Percentiles rank a stretch among this genome's conserved stretches.
Conservation (phyloP, 2,113 vertebrate species). For the Orthonyx spaldingii region DNA sequence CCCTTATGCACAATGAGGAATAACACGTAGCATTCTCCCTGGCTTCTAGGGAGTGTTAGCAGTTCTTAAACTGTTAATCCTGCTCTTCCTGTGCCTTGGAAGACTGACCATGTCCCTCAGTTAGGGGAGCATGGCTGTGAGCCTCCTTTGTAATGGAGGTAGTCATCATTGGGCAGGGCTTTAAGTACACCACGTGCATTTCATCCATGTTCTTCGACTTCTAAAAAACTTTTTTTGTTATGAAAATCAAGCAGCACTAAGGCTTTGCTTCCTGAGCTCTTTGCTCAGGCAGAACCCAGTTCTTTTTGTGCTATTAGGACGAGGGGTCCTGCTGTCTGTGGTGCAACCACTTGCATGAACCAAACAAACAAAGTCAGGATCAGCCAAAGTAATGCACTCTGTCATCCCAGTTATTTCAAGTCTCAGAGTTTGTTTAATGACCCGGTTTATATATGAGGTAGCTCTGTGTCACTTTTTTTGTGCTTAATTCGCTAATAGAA, state of each 20-base stretch:
- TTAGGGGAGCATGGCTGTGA: neutral
- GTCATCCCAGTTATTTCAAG: neutral
- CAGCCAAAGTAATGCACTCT: neutral
- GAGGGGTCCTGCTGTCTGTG: accelerated
- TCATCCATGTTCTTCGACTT: neutral
- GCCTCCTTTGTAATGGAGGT: neutral
- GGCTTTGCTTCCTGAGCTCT: neutral
- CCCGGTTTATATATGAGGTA: neutral
- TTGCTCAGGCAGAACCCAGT: neutral
- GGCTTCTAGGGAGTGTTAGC: neutral
- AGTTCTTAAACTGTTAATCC: neutral
- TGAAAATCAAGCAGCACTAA: neutral
- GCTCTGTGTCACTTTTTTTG: neutral
- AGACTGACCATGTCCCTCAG: neutral
- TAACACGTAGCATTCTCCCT: accelerated
- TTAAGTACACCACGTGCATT: neutral
- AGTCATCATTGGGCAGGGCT: neutral
- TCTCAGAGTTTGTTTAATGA: neutral
- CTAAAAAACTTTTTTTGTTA: neutral
- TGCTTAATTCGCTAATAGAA: neutral
- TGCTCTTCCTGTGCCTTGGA: neutral
- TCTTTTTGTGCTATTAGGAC: accelerated
- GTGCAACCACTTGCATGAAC: neutral
- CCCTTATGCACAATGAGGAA: neutral
- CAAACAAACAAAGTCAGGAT: neutral